Conservation (phyloP, 2,888 invertebrate species). For the Choristoneura rosaceana region DNA sequence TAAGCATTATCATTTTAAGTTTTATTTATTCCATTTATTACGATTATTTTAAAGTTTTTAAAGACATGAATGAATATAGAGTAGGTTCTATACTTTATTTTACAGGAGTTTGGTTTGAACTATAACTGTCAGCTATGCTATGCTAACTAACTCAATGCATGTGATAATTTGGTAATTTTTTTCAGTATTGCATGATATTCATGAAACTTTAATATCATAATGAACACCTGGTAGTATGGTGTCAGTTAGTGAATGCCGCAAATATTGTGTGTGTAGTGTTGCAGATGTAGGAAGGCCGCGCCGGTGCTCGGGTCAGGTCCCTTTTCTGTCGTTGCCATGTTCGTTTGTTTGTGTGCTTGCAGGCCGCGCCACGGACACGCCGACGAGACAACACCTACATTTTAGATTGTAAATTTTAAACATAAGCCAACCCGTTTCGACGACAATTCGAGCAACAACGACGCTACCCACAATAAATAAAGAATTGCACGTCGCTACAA, state of each 20-base stretch:
- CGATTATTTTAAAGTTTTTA: neutral
- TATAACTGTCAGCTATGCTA: constrained; percentile 41
- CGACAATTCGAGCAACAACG: constrained; percentile 19
- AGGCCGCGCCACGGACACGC: constrained; percentile 62
- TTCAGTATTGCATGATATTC: constrained; percentile 66
- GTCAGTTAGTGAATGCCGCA: neutral
- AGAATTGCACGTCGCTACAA: constrained; percentile 36
- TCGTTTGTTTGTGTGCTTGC: constrained; percentile 81
- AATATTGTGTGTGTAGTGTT: constrained; percentile 79
- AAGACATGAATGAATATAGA: neutral
- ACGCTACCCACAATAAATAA: constrained; percentile 63
- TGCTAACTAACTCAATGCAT: constrained; percentile 50
- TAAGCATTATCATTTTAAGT: constrained; percentile 2
- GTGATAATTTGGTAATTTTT: constrained; percentile 57
- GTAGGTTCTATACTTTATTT: constrained; percentile 57
- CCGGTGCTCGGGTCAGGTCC: constrained; percentile 61
- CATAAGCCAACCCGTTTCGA: constrained; percentile 35
- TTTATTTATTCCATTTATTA: neutral
- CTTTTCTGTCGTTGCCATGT: constrained; percentile 74
- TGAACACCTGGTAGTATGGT: neutral
- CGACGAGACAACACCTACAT: constrained; percentile 61
- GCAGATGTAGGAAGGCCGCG: constrained; percentile 76
- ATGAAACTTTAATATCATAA: neutral
- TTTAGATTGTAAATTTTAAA: constrained; percentile 66
- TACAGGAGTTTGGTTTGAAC: constrained; percentile 59